phyloP scores from a whole-genome alignment of 2,888 invertebrate genomes.

The Apodemia duryi region DNA sequence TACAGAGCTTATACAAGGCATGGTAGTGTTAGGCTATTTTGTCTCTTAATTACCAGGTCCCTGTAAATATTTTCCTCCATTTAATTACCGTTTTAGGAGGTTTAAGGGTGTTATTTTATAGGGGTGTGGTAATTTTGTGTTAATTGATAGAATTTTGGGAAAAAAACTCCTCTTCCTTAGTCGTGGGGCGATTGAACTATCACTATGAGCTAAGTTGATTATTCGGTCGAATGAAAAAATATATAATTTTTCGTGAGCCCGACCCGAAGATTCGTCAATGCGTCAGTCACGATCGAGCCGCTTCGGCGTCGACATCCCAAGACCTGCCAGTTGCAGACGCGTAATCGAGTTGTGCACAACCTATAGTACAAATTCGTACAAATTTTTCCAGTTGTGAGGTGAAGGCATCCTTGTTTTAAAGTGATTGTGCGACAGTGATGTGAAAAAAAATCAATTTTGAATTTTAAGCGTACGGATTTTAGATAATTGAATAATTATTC shows the following conservation, averaged over 20 bases:
- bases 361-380: slow-evolving; percentile 76
- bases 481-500: slow-evolving; percentile 56
- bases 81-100: slow-evolving; percentile 23
- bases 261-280: slow-evolving; percentile 72
- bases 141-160: slow-evolving; percentile 36
- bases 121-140: slow-evolving; percentile 38
- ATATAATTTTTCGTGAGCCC: slow-evolving; percentile 71
- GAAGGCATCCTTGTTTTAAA: slow-evolving; percentile 48
- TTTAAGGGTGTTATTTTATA: slow-evolving; percentile 16
- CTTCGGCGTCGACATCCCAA: slow-evolving; percentile 63
- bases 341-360: slow-evolving; percentile 68
- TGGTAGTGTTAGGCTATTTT: slow-evolving; percentile 52
- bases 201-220: slow-evolving; percentile 73
- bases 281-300: slow-evolving; percentile 72
- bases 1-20: slow-evolving; percentile 36
- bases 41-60: slow-evolving; percentile 57
- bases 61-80: slow-evolving; percentile 31
- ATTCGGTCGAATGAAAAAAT: slow-evolving; percentile 72
- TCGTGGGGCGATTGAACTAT: slow-evolving; percentile 71
- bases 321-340: slow-evolving; percentile 52
- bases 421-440: slow-evolving; percentile 43
- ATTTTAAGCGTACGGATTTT: slow-evolving; percentile 46
- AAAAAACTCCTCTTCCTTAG: slow-evolving; percentile 38
- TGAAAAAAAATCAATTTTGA: slow-evolving; percentile 40
- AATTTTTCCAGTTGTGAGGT: slow-evolving; percentile 69